phyloP scores from a whole-genome alignment of 2,888 invertebrate genomes.

The Sympetrum striolatum region DNA sequence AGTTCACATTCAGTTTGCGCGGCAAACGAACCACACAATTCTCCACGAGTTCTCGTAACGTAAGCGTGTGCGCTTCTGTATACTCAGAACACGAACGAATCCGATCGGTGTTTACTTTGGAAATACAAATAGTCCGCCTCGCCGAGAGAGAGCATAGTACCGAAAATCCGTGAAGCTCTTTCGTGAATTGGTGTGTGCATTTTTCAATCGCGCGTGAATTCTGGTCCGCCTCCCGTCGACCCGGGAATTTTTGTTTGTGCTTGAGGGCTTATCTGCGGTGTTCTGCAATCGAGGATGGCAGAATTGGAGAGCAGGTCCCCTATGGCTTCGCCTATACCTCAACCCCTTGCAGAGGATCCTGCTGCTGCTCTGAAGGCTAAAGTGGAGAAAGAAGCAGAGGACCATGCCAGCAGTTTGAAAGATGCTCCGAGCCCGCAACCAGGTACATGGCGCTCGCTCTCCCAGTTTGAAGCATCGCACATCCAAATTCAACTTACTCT shows the following conservation, averaged over 20 bases:
- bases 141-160: background rate
- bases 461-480: background rate
- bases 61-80: background rate
- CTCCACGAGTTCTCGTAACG: slow-evolving; percentile 4
- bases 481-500: too few species aligned
- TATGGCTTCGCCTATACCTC: background rate
- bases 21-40: slow-evolving; percentile 37
- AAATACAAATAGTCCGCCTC: background rate
- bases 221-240: background rate
- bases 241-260: slow-evolving; percentile 29
- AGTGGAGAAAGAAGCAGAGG: slow-evolving; percentile 13
- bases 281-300: slow-evolving; percentile 2
- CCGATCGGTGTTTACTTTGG: background rate
- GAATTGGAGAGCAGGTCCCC: slow-evolving; percentile 16
- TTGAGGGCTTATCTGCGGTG: slow-evolving; percentile 1
- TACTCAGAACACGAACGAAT: background rate
- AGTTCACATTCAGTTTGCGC: slow-evolving; percentile 23
- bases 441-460: background rate
- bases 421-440: background rate
- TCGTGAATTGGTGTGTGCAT: background rate
- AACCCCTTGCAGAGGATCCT: background rate
- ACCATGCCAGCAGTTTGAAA: background rate
- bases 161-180: background rate
- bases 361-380: slow-evolving; percentile 13
- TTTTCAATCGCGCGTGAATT: background rate